Base-by-base conservation (phyloP, 2,888 invertebrate species). In the Saturnia pavonia region DNA sequence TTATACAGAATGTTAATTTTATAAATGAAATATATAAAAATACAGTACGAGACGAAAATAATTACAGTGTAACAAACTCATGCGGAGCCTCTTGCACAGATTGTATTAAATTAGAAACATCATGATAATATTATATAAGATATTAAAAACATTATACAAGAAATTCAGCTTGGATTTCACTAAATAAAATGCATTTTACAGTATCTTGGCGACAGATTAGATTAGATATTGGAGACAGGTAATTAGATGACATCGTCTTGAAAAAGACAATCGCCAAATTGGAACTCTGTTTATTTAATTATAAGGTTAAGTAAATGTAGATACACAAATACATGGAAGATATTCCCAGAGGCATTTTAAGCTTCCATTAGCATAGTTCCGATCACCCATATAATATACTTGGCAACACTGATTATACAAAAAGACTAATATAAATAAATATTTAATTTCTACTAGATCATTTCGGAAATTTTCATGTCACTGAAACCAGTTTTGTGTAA, bases 221-320 rank as follows among this genome's bases (percentile, higher is more conserved):
- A 54, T 22, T 54, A 11, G 70, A 60, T 67, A 70, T 68, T 60
- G 67, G 67, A 60, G 71, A 71, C 69, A 69, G 69, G 69, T 66
- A 71, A 71, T 71, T 71, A 71, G 27, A n/a, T 40, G 68, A 69
- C 66, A 71, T 69, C 69, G 69, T 67, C 71, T 71, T 68, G 68
- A 54, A 45, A 70, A 68, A 45, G 69, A 71, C 69, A 69, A 54
- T 69, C 69, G 69, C 63, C n/a, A 14, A 71, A 69, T 69, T 65
- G 45, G 71, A 22, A 43, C 51, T 16, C 40, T 51, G 12, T 51
- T 54, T 2, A 34, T 34, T 34, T 34, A 34, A 34, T 6, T 34
- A 34, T 34, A 34, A 60, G 25, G n/a, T n/a, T 34, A 22, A 51
- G 67, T 57, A 57, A 70, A 70, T 67, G 27, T 3, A 19, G 22